Base-by-base conservation (phyloP, 2,113 vertebrate genomes). In the Dasyornis broadbenti region DNA sequence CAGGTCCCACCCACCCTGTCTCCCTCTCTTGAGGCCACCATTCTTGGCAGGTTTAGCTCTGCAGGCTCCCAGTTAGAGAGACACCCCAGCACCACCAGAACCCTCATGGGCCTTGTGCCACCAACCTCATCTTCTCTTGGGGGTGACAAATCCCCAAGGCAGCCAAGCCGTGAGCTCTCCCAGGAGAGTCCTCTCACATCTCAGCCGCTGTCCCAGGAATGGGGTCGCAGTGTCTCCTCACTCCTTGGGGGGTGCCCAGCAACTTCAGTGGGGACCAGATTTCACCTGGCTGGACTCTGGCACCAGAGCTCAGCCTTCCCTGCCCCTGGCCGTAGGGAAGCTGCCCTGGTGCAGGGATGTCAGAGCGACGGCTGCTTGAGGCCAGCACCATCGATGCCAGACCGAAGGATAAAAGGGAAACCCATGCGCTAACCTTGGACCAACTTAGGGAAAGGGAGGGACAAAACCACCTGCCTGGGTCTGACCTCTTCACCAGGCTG, bases 401-500 rank as follows among this genome's bases (percentile, higher is more conserved):
- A 4, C 22, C 9, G 40, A 28, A 3, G 45, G 59, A n/a, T 23
- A 20, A 52, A 57, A 59, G 60, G 52, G 79, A 85, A 91, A 37
- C 64, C 78, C 33, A 0, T 0, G 31, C 23, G 31, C 82, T 75
- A 9, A 61, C 35, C 71, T 69, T 13, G 85, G 82, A 64, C 44
- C 90, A 65, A 19, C 90, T 35, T 31, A 27, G 64, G 4, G 24
- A 54, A 63, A 88, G 92, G 69, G 69, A 86, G 88, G 90, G 88
- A 70, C 49, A 15, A 68, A 82, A 10, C 71, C 26, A 23, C 90
- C 73, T 0, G 2, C 60, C 83, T 70, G 87, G 72, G 68, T 65
- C 95, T 30, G 84, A 80, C 39, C 94, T 71, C 39, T 78, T 27
- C 23, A 59, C 64, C 94, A 50, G 95, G 44, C 81, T 52, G 65